Evolutionary conservation across 1,140 invertebrate species (phyloP).

Genomic region (Rhopalosiphum padi): DNA sequence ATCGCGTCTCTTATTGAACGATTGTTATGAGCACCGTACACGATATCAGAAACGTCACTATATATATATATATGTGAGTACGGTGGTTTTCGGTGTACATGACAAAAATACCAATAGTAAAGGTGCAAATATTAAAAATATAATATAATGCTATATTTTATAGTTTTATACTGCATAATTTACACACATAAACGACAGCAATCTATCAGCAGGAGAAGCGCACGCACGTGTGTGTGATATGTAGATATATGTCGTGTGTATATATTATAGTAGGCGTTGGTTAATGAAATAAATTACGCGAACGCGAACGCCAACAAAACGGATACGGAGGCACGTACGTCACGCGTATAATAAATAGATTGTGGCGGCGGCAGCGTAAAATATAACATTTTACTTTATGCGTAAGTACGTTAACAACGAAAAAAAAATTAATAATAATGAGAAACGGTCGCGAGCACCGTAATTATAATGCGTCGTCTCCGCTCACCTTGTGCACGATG

Average conservation of each 20-base stretch:
- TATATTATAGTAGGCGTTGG: constrained; percentile 38
- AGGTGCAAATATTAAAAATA: too few relatives aligned
- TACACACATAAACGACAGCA: neutral
- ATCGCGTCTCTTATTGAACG: neutral
- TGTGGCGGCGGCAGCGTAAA: neutral
- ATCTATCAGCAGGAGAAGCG: neutral
- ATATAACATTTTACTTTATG: neutral
- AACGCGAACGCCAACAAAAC: neutral
- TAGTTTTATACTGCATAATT: neutral
- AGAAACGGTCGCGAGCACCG: neutral
- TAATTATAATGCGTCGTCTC: neutral
- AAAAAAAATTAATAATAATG: neutral
- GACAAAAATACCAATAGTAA: too few relatives aligned
- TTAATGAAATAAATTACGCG: constrained; percentile 33
- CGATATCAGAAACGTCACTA: neutral
- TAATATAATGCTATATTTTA: neutral
- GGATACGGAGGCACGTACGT: constrained; percentile 24
- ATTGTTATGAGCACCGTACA: neutral
- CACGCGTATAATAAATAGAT: neutral
- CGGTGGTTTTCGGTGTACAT: neutral
- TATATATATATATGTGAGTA: neutral
- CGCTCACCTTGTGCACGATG: neutral
- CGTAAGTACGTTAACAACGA: neutral
- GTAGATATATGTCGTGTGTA: neutral
- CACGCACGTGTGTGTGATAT: neutral